A percentile compares a stretch with the other conserved stretches of the same genome.
Conservation (phyloP, 2,888 invertebrate genomes). For the Drosophila falleni region DNA sequence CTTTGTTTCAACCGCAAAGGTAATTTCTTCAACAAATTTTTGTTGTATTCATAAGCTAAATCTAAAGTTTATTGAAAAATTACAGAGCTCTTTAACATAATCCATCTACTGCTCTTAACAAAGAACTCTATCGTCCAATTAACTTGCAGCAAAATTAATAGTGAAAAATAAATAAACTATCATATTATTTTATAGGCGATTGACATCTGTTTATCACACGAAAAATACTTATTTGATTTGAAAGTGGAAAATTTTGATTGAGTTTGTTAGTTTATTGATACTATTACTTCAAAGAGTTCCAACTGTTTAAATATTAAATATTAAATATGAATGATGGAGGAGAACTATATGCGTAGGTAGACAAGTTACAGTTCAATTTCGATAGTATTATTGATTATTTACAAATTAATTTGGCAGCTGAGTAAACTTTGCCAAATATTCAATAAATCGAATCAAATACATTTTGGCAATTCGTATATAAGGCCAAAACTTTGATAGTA, state of each 20-base stretch:
- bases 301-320: conserved; percentile 36
- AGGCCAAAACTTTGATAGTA: neutral
- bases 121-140: too few species aligned
- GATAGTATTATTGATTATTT: conserved; percentile 8
- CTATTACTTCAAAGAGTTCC: neutral
- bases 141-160: neutral
- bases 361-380: neutral
- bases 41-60: neutral
- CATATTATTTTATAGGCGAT: too few species aligned
- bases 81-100: too few species aligned
- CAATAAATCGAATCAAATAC: neutral
- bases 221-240: neutral
- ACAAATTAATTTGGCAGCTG: conserved; percentile 6
- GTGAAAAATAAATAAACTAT: too few species aligned
- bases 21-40: neutral
- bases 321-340: neutral
- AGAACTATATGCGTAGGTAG: too few species aligned
- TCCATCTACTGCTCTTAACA: too few species aligned
- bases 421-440: conserved; percentile 12
- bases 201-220: neutral
- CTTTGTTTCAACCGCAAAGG: neutral
- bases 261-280: neutral
- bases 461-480: conserved; percentile 6
- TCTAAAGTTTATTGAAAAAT: neutral
- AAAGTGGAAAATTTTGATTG: neutral